These are phyloP conservation scores for Aphidius gifuensis DNA, from an alignment of 1,140 invertebrate genomes.

Conservation along the genomic window DNA sequence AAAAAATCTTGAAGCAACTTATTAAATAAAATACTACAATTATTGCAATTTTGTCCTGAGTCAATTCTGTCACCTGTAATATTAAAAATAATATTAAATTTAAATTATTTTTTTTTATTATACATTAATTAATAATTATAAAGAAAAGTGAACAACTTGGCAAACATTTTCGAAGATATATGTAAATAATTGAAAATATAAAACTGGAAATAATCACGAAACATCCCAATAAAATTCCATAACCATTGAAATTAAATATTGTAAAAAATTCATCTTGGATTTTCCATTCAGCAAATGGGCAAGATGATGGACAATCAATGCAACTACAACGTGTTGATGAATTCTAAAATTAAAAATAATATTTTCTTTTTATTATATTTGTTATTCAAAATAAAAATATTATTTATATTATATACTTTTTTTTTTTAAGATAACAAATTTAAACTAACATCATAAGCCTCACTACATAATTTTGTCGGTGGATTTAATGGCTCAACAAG, in stretches of 20 bases:
- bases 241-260: conserved; percentile 33
- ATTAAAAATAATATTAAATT: conserved; percentile 14
- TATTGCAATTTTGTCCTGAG: neutral
- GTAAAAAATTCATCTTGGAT: conserved; percentile 10
- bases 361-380: conserved; percentile 9
- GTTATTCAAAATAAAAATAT: conserved; percentile 15
- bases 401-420: neutral
- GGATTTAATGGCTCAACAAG: conserved; percentile 54
- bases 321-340: conserved; percentile 67
- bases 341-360: conserved; percentile 31
- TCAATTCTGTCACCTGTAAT: conserved; percentile 32
- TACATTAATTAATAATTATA: too few species aligned
- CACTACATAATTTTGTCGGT: conserved; percentile 58
- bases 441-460: conserved; percentile 55
- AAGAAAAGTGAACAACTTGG: too few species aligned
- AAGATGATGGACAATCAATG: conserved; percentile 70
- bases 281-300: conserved; percentile 48
- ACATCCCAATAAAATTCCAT: conserved; percentile 23
- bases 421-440: conserved; percentile 6
- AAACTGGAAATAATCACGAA: too few species aligned
- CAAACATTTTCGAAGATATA: too few species aligned
- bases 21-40: conserved; percentile 40
- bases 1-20: conserved; percentile 55
- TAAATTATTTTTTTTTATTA: too few species aligned
- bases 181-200: too few species aligned